phyloP scores from a whole-genome alignment of 2,888 invertebrate genomes.

The Mylabris sibirica region DNA sequence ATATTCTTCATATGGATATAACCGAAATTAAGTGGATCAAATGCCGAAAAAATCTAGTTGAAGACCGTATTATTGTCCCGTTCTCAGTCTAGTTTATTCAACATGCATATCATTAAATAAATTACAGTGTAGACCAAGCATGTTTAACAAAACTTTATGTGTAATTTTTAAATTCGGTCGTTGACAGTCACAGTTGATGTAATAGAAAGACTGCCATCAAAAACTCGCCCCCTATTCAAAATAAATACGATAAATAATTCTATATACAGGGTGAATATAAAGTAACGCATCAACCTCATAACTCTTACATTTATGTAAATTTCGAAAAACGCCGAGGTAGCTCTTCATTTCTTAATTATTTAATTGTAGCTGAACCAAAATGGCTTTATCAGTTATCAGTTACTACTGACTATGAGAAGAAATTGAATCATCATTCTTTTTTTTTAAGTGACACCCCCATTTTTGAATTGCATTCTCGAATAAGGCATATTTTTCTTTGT shows the following conservation, averaged over 20 bases:
- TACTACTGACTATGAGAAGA: no score
- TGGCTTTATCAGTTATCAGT: no score
- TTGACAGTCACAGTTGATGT: conserved; percentile 54
- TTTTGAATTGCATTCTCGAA: no score
- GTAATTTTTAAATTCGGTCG: conserved; percentile 54
- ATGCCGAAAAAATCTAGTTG: conserved; percentile 48
- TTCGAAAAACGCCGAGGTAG: no score
- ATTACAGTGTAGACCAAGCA: conserved; percentile 43
- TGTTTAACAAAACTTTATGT: conserved; percentile 40
- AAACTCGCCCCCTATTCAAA: conserved; percentile 37
- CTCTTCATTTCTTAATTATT: no score
- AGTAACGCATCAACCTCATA: no score
- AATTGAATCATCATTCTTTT: no score
- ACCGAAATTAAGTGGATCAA: conserved; percentile 40
- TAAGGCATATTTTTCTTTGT: no score
- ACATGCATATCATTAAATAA: conserved; percentile 55
- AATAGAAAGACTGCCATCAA: conserved; percentile 36
- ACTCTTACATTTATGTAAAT: no score
- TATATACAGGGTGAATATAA: no score
- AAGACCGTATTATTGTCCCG: conserved; percentile 43
- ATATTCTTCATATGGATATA: conserved; percentile 14
- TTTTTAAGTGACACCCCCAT: no score
- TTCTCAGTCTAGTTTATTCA: conserved; percentile 49
- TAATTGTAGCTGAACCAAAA: no score
- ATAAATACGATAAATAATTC: conserved; percentile 38